A percentile compares a stretch with the other conserved stretches of the same genome.
These are phyloP conservation scores for Platypus cylindrus DNA, from an alignment of 2,888 invertebrate species.

Conservation along the genomic window DNA sequence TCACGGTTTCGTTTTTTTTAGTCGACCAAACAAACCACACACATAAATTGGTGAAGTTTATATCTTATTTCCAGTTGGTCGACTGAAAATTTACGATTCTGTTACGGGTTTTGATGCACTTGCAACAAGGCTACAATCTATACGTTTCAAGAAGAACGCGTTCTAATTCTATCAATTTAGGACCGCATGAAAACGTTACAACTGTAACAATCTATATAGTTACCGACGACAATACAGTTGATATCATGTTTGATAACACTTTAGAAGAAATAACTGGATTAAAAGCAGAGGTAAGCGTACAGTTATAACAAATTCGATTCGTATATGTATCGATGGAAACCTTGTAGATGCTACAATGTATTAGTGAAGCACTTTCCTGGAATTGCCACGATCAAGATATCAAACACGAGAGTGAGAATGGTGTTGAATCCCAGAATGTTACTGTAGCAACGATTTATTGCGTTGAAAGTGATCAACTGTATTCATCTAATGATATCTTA, in stretches of 20 bases:
- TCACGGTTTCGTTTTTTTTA: too few species aligned
- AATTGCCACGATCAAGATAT: constrained; percentile 48
- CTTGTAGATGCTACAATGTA: constrained; percentile 44
- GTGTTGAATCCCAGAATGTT: constrained; percentile 31
- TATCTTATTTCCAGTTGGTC: too few species aligned
- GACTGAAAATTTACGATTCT: too few species aligned
- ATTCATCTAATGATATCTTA: constrained; percentile 39
- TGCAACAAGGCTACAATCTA: too few species aligned
- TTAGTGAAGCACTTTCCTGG: constrained; percentile 39
- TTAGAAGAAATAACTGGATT: constrained; percentile 34
- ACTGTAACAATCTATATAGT: constrained; percentile 46
- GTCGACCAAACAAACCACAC: too few species aligned
- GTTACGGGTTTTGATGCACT: too few species aligned
- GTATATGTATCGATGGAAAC: too few species aligned
- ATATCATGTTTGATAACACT: constrained; percentile 43
- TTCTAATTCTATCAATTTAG: too few species aligned
- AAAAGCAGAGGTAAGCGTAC: constrained; percentile 25
- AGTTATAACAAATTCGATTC: not conserved
- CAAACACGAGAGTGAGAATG: constrained; percentile 32
- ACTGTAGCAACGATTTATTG: constrained; percentile 47
- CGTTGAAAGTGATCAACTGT: constrained; percentile 38
- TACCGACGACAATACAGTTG: constrained; percentile 42
- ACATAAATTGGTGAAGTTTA: too few species aligned
- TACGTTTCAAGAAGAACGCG: too few species aligned
- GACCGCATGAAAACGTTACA: constrained; percentile 31